Evolutionary conservation across 64 coral and sea anemone species (phyloP).

Genomic region (Stichodactyla helianthus): DNA sequence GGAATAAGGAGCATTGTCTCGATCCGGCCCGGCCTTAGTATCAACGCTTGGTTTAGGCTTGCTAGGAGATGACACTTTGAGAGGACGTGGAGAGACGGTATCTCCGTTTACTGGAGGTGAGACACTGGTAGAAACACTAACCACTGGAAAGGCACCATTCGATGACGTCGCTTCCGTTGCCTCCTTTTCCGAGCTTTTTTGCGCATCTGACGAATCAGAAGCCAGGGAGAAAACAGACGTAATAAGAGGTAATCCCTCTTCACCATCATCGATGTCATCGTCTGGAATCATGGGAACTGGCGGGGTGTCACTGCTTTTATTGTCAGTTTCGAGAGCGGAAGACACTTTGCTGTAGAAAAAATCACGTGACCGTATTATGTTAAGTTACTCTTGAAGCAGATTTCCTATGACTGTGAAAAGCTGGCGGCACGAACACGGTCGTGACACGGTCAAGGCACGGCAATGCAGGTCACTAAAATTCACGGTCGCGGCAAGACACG

Average conservation of each 20-base stretch:
- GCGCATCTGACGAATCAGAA: neutral
- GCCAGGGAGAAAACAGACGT: slow-evolving; percentile 19
- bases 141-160: neutral
- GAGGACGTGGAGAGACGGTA: neutral
- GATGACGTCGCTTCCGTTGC: neutral
- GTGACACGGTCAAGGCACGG: no score
- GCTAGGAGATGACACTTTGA: neutral
- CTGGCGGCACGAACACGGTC: no score
- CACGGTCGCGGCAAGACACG: no score
- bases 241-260: slow-evolving; percentile 3
- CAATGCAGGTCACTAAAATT: no score
- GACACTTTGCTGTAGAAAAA: neutral
- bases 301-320: neutral
- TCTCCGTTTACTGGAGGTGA: neutral
- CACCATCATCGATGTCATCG: slow-evolving; percentile 3
- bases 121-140: neutral
- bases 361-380: neutral
- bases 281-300: slow-evolving; percentile 20
- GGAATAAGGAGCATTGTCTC: neutral
- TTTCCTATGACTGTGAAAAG: no score
- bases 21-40: neutral
- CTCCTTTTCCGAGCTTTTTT: neutral
- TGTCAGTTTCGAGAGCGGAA: neutral
- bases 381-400: neutral
- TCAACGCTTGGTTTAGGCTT: neutral